Evolutionary conservation across 2,113 vertebrate species (phyloP).

Genomic region (Trichomycterus rosablanca): DNA sequence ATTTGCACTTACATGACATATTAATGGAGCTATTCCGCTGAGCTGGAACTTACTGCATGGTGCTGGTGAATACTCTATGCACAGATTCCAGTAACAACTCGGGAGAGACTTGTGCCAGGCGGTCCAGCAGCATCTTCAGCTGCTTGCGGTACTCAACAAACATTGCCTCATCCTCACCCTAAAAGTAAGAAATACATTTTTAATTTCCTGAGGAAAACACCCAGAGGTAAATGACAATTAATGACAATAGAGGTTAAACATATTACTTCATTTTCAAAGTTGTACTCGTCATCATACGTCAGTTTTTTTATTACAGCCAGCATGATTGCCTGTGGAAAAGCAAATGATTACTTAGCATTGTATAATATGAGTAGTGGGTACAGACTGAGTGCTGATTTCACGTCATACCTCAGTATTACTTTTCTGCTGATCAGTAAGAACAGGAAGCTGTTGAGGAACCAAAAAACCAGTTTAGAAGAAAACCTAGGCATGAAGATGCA

Average conservation of each 20-base stretch:
- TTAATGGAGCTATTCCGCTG: background rate
- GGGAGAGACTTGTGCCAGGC: constrained; percentile 92
- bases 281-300: constrained; percentile 97
- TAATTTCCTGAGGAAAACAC: too few relatives aligned
- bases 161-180: constrained; percentile 99
- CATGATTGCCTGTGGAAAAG: constrained; percentile 81
- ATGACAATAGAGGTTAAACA: too few relatives aligned
- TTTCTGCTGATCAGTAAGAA: constrained; percentile 88
- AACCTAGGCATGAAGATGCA: too few relatives aligned
- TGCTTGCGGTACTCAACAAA: constrained; percentile 99
- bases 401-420: constrained; percentile 84
- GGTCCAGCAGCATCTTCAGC: constrained; percentile 90
- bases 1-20: background rate
- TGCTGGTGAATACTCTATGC: constrained; percentile 83
- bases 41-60: constrained; percentile 75
- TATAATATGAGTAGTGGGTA: background rate
- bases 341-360: background rate
- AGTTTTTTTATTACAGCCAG: constrained; percentile 96
- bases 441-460: constrained; percentile 72
- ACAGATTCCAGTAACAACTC: constrained; percentile 89
- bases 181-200: too few relatives aligned
- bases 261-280: constrained; percentile 97
- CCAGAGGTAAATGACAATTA: too few relatives aligned
- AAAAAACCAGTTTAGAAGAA: background rate
- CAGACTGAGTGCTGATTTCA: background rate